Evolutionary conservation across 2,113 vertebrate species (phyloP).

Genomic region (Marcusenius ussheri): DNA sequence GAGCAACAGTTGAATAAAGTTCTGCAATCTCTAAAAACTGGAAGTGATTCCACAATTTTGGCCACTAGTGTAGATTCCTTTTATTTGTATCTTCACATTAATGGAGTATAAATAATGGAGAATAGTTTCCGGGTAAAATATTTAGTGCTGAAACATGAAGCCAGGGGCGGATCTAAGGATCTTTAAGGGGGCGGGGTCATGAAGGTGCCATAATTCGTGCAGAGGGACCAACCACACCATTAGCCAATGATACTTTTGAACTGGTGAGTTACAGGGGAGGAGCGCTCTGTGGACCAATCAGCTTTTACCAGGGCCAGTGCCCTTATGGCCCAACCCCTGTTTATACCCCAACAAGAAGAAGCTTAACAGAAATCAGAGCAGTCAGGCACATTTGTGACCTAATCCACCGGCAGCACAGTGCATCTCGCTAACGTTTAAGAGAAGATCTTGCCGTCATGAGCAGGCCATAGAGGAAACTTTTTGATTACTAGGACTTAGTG

Average conservation of each 20-base stretch:
- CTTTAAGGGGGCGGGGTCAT: background rate
- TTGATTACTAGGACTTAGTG: constrained; percentile 20
- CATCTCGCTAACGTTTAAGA: background rate
- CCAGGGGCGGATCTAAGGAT: background rate
- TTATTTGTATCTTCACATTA: background rate
- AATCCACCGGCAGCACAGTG: background rate
- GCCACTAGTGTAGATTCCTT: background rate
- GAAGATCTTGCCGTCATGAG: background rate
- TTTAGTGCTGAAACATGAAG: background rate
- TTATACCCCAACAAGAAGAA: background rate
- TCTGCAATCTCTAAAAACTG: no score
- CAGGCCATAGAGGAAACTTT: constrained; percentile 1
- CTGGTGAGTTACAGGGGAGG: background rate
- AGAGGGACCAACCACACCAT: background rate
- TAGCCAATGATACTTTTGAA: background rate
- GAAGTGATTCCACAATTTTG: no score
- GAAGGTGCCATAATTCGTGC: background rate
- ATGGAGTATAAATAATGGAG: background rate
- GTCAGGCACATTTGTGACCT: background rate
- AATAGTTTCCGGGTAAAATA: background rate
- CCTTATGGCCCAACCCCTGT: background rate
- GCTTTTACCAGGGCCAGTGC: background rate
- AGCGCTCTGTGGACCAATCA: background rate
- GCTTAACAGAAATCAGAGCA: background rate
- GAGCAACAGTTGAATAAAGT: no score